Percentiles rank a stretch among this genome's conserved stretches.
These are phyloP conservation scores for Uropsilus gracilis DNA, from an alignment of 2,113 vertebrate species.

Conservation along the genomic window DNA sequence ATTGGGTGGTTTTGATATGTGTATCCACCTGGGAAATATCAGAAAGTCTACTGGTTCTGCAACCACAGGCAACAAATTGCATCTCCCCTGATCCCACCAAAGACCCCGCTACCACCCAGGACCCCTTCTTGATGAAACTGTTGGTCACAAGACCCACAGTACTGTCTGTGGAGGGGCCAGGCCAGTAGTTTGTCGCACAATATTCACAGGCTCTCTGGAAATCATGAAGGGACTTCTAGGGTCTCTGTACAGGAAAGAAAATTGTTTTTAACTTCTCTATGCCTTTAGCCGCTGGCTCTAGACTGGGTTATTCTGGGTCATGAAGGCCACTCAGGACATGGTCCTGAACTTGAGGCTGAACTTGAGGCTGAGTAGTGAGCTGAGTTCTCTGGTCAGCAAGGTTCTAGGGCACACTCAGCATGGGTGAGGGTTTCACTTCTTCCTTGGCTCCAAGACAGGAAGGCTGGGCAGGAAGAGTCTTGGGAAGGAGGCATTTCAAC, in stretches of 20 bases:
- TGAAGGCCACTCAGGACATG: fast-evolving
- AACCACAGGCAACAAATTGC: not conserved
- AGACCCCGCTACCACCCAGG: not conserved
- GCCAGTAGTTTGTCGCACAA: not conserved
- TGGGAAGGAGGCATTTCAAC: not conserved
- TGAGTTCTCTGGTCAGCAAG: not conserved
- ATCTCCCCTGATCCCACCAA: not conserved
- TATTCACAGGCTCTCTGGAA: not conserved
- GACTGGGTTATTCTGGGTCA: not conserved
- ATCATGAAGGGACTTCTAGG: not conserved
- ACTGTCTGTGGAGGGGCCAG: fast-evolving
- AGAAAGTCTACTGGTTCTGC: not conserved
- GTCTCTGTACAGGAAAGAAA: not conserved
- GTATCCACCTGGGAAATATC: not conserved
- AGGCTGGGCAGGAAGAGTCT: conserved; percentile 34
- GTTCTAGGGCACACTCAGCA: not conserved
- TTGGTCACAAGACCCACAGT: not conserved
- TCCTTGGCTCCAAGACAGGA: conserved; percentile 16
- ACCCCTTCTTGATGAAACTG: not conserved
- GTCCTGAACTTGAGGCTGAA: not conserved
- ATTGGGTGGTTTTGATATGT: not conserved
- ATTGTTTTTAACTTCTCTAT: not conserved
- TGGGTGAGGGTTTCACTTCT: conserved; percentile 53
- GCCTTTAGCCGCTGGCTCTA: not conserved
- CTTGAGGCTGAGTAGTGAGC: no score